Percentiles rank a stretch among this genome's conserved stretches.
phyloP scores from a whole-genome alignment of 2,888 invertebrate species.

The Alloscopus bannaensis region DNA sequence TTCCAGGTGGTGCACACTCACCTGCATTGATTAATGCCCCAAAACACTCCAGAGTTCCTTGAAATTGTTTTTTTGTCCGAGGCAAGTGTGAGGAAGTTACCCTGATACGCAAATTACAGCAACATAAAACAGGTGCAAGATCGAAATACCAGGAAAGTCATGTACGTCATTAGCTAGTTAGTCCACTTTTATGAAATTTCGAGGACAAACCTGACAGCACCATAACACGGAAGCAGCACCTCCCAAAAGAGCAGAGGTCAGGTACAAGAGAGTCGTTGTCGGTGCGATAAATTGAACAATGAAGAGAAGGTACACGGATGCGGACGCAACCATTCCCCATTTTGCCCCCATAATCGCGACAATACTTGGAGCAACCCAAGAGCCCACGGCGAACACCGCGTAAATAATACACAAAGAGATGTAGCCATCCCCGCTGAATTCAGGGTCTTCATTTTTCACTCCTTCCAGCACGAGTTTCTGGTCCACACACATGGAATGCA shows the following conservation, averaged over 20 bases:
- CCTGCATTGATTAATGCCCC: slow-evolving; percentile 97
- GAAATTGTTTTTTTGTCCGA: slow-evolving; percentile 91
- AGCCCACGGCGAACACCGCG: slow-evolving; percentile 90
- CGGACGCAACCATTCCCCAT: slow-evolving; percentile 91
- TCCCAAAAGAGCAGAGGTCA: slow-evolving; percentile 90
- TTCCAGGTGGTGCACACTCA: too few species aligned
- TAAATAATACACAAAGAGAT: slow-evolving; percentile 95
- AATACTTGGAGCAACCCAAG: slow-evolving; percentile 96
- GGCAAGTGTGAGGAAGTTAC: slow-evolving; percentile 89
- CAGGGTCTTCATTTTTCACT: slow-evolving; percentile 82
- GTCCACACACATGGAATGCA: too few species aligned
- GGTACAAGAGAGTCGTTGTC: slow-evolving; percentile 88
- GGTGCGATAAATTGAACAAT: slow-evolving; percentile 92
- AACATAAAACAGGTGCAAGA: slow-evolving; percentile 96
- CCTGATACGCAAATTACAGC: too few species aligned
- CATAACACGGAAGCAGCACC: slow-evolving; percentile 95
- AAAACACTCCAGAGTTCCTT: slow-evolving; percentile 96
- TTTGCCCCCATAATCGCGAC: slow-evolving; percentile 91
- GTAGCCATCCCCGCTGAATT: slow-evolving; percentile 90
- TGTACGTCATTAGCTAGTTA: background rate
- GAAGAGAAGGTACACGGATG: slow-evolving; percentile 85
- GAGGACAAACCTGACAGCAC: slow-evolving; percentile 76
- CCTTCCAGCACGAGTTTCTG: slow-evolving; percentile 94
- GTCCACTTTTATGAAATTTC: too few species aligned
- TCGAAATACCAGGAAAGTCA: slow-evolving; percentile 74